Percentiles rank a stretch among this genome's conserved stretches.
These are phyloP conservation scores for Ctena decussata DNA, from an alignment of 2,888 invertebrate species.

Conservation along the genomic window DNA sequence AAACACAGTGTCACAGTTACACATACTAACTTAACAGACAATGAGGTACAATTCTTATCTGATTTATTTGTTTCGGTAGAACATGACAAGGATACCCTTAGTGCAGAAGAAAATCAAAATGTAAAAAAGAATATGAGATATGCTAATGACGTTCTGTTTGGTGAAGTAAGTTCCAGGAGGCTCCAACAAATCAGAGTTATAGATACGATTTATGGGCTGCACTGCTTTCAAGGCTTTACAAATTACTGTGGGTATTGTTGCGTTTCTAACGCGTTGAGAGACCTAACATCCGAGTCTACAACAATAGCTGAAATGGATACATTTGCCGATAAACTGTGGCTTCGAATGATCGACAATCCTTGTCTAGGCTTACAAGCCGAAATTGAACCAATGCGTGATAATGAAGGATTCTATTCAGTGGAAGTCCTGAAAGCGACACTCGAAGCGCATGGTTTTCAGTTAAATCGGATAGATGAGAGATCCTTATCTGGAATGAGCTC, in stretches of 20 bases:
- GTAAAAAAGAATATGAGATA: not conserved
- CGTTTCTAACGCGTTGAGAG: not conserved
- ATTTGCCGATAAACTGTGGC: not conserved
- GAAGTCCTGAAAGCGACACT: not conserved
- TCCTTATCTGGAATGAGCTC: not conserved
- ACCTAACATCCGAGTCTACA: not conserved
- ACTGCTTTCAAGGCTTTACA: not conserved
- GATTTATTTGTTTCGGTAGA: too few relatives aligned
- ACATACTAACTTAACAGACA: too few relatives aligned
- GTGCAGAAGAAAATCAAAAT: not conserved
- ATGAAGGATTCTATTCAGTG: not conserved
- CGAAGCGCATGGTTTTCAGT: not conserved
- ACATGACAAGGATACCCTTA: not conserved
- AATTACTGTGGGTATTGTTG: not conserved
- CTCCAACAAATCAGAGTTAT: not conserved
- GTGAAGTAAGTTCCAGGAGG: not conserved
- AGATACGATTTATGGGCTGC: not conserved
- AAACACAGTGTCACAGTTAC: too few relatives aligned
- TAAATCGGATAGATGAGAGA: not conserved
- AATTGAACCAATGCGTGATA: not conserved
- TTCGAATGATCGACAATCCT: not conserved
- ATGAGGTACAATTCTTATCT: too few relatives aligned
- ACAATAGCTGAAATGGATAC: not conserved
- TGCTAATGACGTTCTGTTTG: not conserved
- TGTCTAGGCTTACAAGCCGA: not conserved